Evolutionary conservation across 2,888 invertebrate species (phyloP), one percentile per base, ranked within the genome.

Genomic region (Petrophora chlorosata): DNA sequence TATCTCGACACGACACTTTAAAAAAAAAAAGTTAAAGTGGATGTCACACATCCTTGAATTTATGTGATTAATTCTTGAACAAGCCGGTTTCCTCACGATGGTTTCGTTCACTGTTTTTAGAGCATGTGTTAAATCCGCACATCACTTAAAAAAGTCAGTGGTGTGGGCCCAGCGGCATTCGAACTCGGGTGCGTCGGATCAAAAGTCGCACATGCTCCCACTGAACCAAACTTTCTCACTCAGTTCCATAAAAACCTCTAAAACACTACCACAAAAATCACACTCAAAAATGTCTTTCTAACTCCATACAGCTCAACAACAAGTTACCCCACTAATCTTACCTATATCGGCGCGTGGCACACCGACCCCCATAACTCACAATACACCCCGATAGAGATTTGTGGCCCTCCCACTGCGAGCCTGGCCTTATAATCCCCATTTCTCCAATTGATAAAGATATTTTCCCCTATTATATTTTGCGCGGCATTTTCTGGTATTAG

Each of bases 341-440:
- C 43, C 35, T 47, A 35, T 39, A 56, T 53, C 56, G 56, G 49
- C 30, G 32, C 38, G 56, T 50, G 40, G 41, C 53, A 42, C 54
- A 41, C 52, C 39, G 26, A 19, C 43, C 56, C 29, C 34, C 10
- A 56, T 59, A 59, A 52, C 46, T 59, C 56, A 59, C 56, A 56
- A 46, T 56, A 53, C 48, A 12, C 35, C 51, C 42, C 66, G 72
- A 77, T 76, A 73, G 73, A 76, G 78, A 78, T 77, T 79, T 75
- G 78, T 73, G 73, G 68, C 67, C 17, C 40, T 5, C 46, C 30
- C 47, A 64, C 48, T 59, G 60, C 61, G 53, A 61, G 59, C 47
- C 43, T 52, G 58, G 65, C 65, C 65, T 67, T 68, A 67, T 71
- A 71, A 69, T 66, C 64, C 68, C 49, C 57, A 63, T 70, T 74